phyloP scores from a whole-genome alignment of 2,888 invertebrate species.

The Phrixothrix hirtus region DNA sequence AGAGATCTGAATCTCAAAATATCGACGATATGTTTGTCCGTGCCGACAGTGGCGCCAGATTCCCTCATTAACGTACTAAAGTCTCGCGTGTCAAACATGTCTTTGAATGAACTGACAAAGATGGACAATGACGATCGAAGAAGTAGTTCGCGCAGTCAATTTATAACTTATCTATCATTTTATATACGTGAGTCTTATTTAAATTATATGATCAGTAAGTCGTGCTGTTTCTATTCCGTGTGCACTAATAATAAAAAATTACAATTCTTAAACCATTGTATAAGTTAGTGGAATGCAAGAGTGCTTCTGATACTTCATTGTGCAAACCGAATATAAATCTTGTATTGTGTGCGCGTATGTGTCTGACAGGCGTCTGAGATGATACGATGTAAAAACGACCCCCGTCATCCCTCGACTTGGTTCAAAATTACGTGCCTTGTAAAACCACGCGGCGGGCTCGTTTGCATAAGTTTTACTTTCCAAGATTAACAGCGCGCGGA shows the following conservation, averaged over 20 bases:
- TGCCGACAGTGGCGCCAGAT: constrained; percentile 55
- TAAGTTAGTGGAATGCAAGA: constrained; percentile 22
- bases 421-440: constrained; percentile 55
- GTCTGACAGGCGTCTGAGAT: constrained; percentile 48
- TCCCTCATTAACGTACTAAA: constrained; percentile 48
- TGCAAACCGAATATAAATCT: constrained; percentile 47
- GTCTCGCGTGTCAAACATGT: constrained; percentile 35
- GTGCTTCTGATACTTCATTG: constrained; percentile 40
- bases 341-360: constrained; percentile 50
- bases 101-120: constrained; percentile 26
- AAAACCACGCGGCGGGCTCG: constrained; percentile 56
- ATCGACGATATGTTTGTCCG: constrained; percentile 54
- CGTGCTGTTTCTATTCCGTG: too few relatives aligned
- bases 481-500: constrained; percentile 56
- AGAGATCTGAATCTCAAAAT: constrained; percentile 55
- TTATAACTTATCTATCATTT: background rate
- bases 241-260: too few relatives aligned
- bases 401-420: constrained; percentile 30
- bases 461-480: constrained; percentile 58
- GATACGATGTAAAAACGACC: constrained; percentile 47
- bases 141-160: background rate
- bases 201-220: background rate
- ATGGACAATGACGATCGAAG: constrained; percentile 16
- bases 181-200: background rate
- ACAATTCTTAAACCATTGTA: constrained; percentile 22